Evolutionary conservation across 2,113 vertebrate genomes (phyloP).

Genomic region (Halcyon senegalensis): DNA sequence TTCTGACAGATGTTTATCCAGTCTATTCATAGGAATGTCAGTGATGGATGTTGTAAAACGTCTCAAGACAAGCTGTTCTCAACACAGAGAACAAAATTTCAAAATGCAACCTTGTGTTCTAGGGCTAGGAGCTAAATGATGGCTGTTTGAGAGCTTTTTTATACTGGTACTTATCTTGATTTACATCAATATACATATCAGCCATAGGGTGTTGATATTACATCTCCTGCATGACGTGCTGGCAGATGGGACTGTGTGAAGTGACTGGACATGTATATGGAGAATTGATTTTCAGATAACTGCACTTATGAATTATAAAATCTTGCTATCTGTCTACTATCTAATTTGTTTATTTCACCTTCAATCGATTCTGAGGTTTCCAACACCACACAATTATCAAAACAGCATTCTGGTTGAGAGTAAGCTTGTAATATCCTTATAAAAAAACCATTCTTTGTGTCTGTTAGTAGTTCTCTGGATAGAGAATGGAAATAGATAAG

Average conservation of each 20-base stretch:
- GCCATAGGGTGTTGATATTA: not conserved
- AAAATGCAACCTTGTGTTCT: not conserved
- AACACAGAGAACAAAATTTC: not conserved
- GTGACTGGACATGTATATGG: not conserved
- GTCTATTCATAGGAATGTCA: not conserved
- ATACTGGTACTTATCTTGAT: not conserved
- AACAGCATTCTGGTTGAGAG: not conserved
- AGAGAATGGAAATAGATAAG: not conserved
- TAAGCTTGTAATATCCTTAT: not conserved
- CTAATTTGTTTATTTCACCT: not conserved
- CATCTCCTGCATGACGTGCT: not conserved
- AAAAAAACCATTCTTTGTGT: not conserved
- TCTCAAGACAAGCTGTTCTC: not conserved
- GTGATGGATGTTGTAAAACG: not conserved
- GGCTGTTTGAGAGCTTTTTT: not conserved
- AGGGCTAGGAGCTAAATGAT: not conserved
- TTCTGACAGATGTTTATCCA: slow-evolving; percentile 39
- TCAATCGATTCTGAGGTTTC: not conserved
- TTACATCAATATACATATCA: not conserved
- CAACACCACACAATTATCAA: not conserved
- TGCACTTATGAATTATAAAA: not conserved
- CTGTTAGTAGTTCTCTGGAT: not conserved
- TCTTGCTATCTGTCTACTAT: not conserved
- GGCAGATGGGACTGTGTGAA: not conserved
- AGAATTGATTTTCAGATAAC: not conserved